A percentile compares a stretch with the other conserved stretches of the same genome.
Evolutionary conservation across 2,113 vertebrate species (phyloP).

Genomic region (Motacilla alba): DNA sequence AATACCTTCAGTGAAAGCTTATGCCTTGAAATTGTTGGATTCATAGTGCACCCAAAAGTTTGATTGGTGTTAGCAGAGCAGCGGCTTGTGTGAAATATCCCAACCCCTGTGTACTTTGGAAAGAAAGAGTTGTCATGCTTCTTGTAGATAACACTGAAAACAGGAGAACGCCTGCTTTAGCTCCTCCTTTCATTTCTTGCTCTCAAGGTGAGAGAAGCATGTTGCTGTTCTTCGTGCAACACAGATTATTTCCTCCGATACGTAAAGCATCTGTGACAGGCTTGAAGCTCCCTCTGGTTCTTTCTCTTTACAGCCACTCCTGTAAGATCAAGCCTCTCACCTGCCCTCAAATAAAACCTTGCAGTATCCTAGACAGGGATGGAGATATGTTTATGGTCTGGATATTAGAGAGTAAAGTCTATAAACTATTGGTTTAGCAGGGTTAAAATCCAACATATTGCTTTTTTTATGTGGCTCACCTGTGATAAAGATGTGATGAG

Average conservation of each 20-base stretch:
- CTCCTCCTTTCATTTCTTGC: not conserved
- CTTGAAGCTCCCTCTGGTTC: not conserved
- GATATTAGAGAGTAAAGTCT: not conserved
- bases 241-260: not conserved
- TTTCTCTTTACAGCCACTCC: not conserved
- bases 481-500: not conserved
- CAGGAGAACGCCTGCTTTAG: not conserved
- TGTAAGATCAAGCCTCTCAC: not conserved
- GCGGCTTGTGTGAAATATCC: not conserved
- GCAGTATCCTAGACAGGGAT: too few relatives aligned
- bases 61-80: not conserved
- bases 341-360: not conserved
- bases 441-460: not conserved
- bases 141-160: not conserved
- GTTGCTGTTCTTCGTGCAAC: not conserved
- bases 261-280: not conserved
- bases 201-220: not conserved
- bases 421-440: not conserved
- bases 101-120: not conserved
- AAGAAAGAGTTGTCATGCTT: not conserved
- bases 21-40: not conserved
- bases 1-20: not conserved
- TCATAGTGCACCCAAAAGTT: not conserved
- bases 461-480: not conserved
- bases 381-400: not conserved